Evolutionary conservation across 2,113 vertebrate species (phyloP).

Genomic region (Sorex fumeus): DNA sequence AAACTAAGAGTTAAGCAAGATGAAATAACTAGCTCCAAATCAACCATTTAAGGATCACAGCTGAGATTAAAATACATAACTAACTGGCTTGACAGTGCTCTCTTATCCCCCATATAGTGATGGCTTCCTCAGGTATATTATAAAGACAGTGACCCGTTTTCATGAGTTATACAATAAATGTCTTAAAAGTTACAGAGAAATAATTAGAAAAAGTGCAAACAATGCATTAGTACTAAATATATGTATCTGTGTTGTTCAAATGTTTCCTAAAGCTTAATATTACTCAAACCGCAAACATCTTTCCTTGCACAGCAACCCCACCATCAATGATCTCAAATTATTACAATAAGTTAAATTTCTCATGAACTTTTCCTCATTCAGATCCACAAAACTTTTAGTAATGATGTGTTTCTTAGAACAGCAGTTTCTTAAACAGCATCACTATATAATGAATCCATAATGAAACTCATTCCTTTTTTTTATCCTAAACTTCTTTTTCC

Average conservation of each 20-base stretch:
- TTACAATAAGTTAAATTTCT: constrained; percentile 65
- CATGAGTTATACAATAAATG: constrained; percentile 34
- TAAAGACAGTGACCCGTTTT: not conserved
- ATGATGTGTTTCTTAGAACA: constrained; percentile 58
- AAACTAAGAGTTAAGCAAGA: constrained; percentile 40
- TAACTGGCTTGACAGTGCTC: not conserved
- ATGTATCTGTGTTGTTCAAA: not conserved
- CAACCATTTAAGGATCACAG: constrained; percentile 28
- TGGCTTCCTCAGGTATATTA: constrained; percentile 17
- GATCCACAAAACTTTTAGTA: constrained; percentile 67
- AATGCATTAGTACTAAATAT: constrained; percentile 9
- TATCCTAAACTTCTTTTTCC: constrained; percentile 44
- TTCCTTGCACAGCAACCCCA: constrained; percentile 52
- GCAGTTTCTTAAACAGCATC: constrained; percentile 55
- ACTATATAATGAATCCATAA: not conserved
- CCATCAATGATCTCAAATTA: constrained; percentile 65
- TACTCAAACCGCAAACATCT: constrained; percentile 75
- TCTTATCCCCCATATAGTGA: not conserved
- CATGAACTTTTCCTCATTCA: constrained; percentile 47
- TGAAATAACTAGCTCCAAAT: constrained; percentile 60
- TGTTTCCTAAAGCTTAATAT: constrained; percentile 58
- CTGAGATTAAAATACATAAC: constrained; percentile 60
- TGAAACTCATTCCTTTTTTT: not conserved
- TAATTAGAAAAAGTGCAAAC: constrained; percentile 46
- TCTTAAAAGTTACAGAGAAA: constrained; percentile 56